Percentiles rank a stretch among this genome's conserved stretches.
Conservation (phyloP, 2,888 invertebrate species). For the Machimus rusticus region DNA sequence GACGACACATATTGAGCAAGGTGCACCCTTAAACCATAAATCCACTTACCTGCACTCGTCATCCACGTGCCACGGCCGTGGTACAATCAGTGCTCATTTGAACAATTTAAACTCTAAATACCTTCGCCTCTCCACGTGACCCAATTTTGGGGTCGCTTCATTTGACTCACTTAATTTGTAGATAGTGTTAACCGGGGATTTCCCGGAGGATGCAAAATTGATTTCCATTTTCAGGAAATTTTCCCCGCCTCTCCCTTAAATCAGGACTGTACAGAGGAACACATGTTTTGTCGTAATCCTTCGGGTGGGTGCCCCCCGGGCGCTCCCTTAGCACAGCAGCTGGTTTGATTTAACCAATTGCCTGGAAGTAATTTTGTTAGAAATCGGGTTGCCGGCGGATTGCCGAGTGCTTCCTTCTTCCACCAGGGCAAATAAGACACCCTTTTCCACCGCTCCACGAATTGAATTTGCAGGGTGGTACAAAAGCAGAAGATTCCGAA, state of each 20-base stretch:
- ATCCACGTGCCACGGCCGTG: background rate
- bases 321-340: background rate
- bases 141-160: background rate
- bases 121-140: background rate
- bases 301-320: background rate
- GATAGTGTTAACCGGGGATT: background rate
- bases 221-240: background rate
- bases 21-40: background rate
- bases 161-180: background rate
- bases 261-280: background rate
- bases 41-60: background rate
- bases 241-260: background rate
- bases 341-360: background rate
- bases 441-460: background rate
- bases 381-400: background rate
- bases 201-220: background rate
- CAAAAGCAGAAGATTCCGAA: background rate
- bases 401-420: background rate
- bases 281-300: background rate
- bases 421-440: background rate
- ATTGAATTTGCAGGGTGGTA: background rate
- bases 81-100: background rate
- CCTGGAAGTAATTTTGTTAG: background rate
- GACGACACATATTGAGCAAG: background rate
- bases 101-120: background rate